Evolutionary conservation across 2,113 vertebrate genomes (phyloP), one percentile per base, ranked within the genome.

Genomic region (Excalfactoria chinensis): DNA sequence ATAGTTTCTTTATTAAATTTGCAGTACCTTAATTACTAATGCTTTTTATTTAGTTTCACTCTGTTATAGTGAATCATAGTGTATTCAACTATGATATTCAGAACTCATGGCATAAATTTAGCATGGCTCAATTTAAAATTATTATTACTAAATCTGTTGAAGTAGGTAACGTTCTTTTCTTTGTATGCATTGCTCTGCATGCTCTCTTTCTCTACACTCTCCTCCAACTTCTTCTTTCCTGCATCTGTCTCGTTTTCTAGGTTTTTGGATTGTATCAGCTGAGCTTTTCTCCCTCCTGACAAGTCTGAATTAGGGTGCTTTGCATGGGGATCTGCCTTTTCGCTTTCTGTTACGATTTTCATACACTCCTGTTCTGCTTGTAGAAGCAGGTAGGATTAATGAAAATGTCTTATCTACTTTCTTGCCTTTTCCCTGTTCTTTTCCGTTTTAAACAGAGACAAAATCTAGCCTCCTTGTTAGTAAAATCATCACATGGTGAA

Each of bases 351-450:
- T 72, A 83, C 0, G 12, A 49, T 96, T 95, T 88, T 94, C 83
- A 91, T 64, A 84, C 46, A 71, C 43, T 85, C 96, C 70, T 90
- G 88, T 56, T 91, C 92, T 90, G 34, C 74, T 81, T 95, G 68
- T 89, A 94, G 89, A 91, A 93, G 84, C 93, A 97, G 97, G 96
- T 96, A 97, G 92, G 97, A 94, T 88, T 91, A 67, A 77, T n/a
- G 85, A 56, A 76, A 95, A 71, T 76, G 51, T 56, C 25, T 14
- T 87, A 37, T 35, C 49, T 86, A 85, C 64, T 19, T 68, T 32
- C 20, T 79, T 81, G 69, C 35, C 63, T 30, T 88, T 75, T 64
- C 81, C 9, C 75, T 80, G 7, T 48, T 75, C 53, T 60, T 68
- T 63, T 41, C 10, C n/a, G 28, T 23, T 62, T 25, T 32, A 22